Base-by-base conservation (phyloP, 2,113 vertebrate genomes). In the Pygoscelis antarcticus region DNA sequence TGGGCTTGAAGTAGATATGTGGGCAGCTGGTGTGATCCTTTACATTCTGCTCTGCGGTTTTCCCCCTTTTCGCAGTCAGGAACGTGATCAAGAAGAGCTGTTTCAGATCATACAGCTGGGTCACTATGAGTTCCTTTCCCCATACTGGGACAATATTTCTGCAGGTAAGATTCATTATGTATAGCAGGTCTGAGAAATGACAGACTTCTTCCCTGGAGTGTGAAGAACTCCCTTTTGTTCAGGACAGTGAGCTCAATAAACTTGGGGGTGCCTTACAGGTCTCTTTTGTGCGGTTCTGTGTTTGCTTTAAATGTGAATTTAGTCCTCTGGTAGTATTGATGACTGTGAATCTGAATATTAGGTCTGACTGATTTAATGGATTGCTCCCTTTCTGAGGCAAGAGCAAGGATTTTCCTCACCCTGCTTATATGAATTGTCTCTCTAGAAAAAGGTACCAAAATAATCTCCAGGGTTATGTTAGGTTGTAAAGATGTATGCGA, bases 1-100 rank as follows among this genome's bases (percentile, higher is more conserved):
- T 60, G 99, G 99, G 34, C 98, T 99, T 4, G 98, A 99, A 80
- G 99, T 99, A 68, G 99, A 99, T 69, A 98, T 99, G 96, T 99
- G 99, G 99, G 99, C 99, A 20, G 98, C 99, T 34, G 99, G 99
- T 18, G 99, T 99, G 83, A 99, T 99, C 94, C 98, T 99, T 72
- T 99, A 99, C 76, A 98, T 99, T 93, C 98, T 99, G 30, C 98
- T 99, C 42, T 99, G 99, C 14, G 99, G 99, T 75, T 99, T 99
- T 38, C 99, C 99, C 16, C 99, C 99, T 2, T 99, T 99, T 96
- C 99, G 99, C 65, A 99, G 99, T 97, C 98, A 98, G 21, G 99
- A 99, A 16, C 98, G 99, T 42, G 98, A 99, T 97, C 99, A 99
- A 92, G 99, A 99, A 2, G 99, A 99, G 93, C 98, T 99, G 46